Base-by-base conservation (phyloP, 2,797 vertebrate species). In the Squalus acanthias region DNA sequence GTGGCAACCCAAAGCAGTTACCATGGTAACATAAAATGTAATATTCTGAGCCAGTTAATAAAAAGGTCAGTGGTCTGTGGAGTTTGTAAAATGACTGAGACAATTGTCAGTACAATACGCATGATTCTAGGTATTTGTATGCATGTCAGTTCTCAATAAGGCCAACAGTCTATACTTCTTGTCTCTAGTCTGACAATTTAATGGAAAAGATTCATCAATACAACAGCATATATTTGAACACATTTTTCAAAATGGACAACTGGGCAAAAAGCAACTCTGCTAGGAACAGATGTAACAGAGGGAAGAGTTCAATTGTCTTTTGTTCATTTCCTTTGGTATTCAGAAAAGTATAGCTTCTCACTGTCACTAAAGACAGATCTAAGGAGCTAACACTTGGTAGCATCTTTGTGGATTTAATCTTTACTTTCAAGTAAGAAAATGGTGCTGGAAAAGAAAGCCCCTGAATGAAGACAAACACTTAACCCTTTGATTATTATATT, bases 121-220 rank as follows among this genome's bases (percentile, higher is more conserved):
- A 22, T 65, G 57, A n/a, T 72, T 95, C 50, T 95, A 53, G 70
- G 39, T 95, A 95, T 95, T 76, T 76, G 94, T 95, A 95, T 95
- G 70, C 94, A 29, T 53, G 50, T 72, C 94, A 57, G 94, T 57
- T 74, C 50, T 76, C 70, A 95, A 60, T 95, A 74, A 26, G 13
- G 70, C 5, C 94, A 95, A 95, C 46, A 95, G 67, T 33, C 46
- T 76, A 24, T 22, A 95, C 5, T 53, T 72, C 39, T 95, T 76
- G 26, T 95, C 70, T 95, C 22, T 72, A 7, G 50, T 60, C 70
- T 76, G 50, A 95, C 70, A 95, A 76, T 60, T 70, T 95, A 53
- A 70, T 95, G 67, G 65, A 95, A 95, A 72, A 95, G 10, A 72
- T 95, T 46, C 93, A 95, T 95, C 93, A 95, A 95, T 72, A 69